Evolutionary conservation across 2,888 invertebrate species (phyloP), one percentile per base, ranked within the genome.

Genomic region (Gryllus longicercus): DNA sequence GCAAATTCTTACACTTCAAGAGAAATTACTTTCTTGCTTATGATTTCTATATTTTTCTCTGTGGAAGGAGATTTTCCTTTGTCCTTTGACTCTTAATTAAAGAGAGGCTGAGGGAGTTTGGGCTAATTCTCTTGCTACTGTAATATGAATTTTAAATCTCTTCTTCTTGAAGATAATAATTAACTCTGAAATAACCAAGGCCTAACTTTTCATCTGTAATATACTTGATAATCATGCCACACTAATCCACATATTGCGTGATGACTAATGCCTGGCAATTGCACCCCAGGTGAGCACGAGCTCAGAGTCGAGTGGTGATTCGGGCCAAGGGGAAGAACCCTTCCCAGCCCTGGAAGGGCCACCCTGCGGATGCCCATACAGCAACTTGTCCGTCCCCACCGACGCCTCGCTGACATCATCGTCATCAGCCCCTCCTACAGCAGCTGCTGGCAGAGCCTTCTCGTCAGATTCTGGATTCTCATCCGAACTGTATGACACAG

Each of bases 391-490:
- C n/a, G 76, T 80, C 12, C 80, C 81, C n/a, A 82, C 82, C 4
- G 83, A 83, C 75, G 81, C 82, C n/a, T 83, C 83, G 2, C 79
- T 83, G 25, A 82, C 83, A 2, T 83, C 83, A 5, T 78, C 82
- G 16, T 82, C 83, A 2, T 80, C 83, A 12, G 77, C 83, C 49
- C 78, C 81, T 50, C 83, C 84, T 38, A 83, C 84, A 81, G 84
- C 88, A 80, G 87, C 87, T 11, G 87, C 87, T 78, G 87, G 86
- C 82, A 78, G 84, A 85, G 88, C 87, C 81, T 88, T 87, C 83
- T 88, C 88, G 21, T 88, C 88, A 80, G 88, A 88, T 84, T 89
- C 89, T 0, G 89, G 89, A 10, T 89, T 89, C 84, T 89, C 89
- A 2, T 89, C 89, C 3, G 89, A 89, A 82, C 85, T 88, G 51